Base-by-base conservation (phyloP, 2,113 vertebrate species). In the Origma solitaria region DNA sequence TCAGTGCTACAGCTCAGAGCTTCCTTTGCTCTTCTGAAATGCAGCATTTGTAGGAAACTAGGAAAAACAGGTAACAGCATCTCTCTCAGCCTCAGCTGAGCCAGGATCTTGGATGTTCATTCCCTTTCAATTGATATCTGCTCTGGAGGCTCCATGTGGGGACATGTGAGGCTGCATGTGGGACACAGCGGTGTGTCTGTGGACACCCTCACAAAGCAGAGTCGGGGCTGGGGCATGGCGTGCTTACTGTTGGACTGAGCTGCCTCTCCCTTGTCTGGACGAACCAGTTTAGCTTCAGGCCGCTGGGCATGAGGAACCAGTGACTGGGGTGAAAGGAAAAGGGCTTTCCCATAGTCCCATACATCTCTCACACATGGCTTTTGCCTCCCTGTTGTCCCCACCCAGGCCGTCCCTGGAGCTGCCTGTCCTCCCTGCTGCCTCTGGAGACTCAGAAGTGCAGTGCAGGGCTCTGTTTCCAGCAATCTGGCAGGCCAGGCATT, bases 321-420 rank as follows among this genome's bases (percentile, higher is more conserved):
- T 15, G n/a, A 11, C 0, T 21, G 6, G 11, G 33, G 10, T 71
- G 69, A 45, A 71, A 51, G 28, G 35, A 78, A 51, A 73, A 70
- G 27, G 51, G 53, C 69, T 91, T 84, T 84, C 65, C 87, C 54
- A 27, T 10, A 62, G 47, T 35, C 49, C 53, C 33, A 38, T 44
- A 14, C 11, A 14, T 19, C 22, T 60, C 51, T 30, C 47, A 81
- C 30, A 42, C 0, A 0, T 3, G 8, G 35, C 35, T 79, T 90
- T 82, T 82, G 7, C 37, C 56, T 71, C 11, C 27, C 64, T 68
- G 7, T 30, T 21, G 1, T 62, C n/a, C 28, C 19, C 37, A 61
- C 10, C 22, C 42, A 1, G 3, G 35, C 20, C 30, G 70, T 9
- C 42, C 21, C 69, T 0, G 0, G 51, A 37, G 42, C 45, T 82